phyloP scores from a whole-genome alignment of 2,888 invertebrate genomes.

The Aspidapion aeneum region DNA sequence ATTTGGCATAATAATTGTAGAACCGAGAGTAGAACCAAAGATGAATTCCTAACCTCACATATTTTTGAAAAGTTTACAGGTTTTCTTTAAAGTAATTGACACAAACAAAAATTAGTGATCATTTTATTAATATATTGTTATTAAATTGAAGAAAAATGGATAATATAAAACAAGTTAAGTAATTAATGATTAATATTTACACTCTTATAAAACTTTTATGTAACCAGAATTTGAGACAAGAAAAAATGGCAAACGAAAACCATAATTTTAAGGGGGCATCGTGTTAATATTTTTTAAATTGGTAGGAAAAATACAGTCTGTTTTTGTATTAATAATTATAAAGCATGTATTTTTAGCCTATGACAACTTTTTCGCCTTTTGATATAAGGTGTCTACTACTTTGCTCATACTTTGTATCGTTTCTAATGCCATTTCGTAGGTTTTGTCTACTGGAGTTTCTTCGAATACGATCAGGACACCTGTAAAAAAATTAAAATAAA shows the following conservation, averaged over 20 bases:
- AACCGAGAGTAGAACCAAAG: too few species aligned
- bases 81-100: conserved; percentile 8
- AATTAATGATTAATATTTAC: not conserved
- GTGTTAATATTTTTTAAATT: conserved; percentile 20
- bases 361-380: conserved; percentile 98
- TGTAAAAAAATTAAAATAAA: conserved; percentile 31
- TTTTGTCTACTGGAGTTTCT: conserved; percentile 90
- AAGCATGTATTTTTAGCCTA: conserved; percentile 50
- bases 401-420: conserved; percentile 99
- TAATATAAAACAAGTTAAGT: not conserved
- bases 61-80: too few species aligned
- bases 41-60: too few species aligned
- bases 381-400: conserved; percentile 98
- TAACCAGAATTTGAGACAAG: not conserved
- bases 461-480: conserved; percentile 96
- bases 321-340: conserved; percentile 24
- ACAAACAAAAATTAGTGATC: not conserved
- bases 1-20: conserved; percentile 5
- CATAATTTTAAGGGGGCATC: conserved; percentile 9
- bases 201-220: not conserved
- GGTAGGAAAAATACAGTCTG: conserved; percentile 43
- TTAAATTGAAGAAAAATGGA: not conserved
- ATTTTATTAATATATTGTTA: not conserved
- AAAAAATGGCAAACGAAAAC: conserved; percentile 3
- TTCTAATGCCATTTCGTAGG: conserved; percentile 95